Conservation (phyloP, 1,140 invertebrate genomes). For the Papilio machaon region DNA sequence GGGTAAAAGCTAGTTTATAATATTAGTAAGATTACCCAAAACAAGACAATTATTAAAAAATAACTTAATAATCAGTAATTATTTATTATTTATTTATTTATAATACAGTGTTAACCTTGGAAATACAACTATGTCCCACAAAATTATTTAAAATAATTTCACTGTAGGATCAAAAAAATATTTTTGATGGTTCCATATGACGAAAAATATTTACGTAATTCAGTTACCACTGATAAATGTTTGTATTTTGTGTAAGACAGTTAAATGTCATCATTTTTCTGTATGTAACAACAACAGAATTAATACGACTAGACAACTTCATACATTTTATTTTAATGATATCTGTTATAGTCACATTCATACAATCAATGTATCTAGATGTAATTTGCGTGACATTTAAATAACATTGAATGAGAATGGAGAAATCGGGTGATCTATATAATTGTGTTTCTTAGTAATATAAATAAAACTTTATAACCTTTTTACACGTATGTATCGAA, state of each 20-base stretch:
- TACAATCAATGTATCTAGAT: not conserved
- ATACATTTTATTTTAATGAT: constrained; percentile 9
- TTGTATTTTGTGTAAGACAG: not conserved
- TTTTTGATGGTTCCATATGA: no score
- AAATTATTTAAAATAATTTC: no score
- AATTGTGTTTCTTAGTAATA: constrained; percentile 5
- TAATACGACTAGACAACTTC: constrained; percentile 12
- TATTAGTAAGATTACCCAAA: no score
- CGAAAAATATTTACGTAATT: no score
- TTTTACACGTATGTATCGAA: constrained; percentile 4
- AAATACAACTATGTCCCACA: no score
- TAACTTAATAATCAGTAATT: no score
- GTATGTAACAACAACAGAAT: not conserved
- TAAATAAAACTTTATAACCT: constrained; percentile 6
- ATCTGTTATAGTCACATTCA: not conserved
- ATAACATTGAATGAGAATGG: not conserved
- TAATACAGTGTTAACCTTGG: no score
- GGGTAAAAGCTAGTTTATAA: no score
- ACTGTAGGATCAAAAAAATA: no score
- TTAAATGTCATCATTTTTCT: not conserved
- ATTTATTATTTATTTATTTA: no score
- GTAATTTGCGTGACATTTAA: not conserved
- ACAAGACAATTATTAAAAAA: no score
- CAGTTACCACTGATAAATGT: not conserved
- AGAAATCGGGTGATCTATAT: not conserved